Base-by-base conservation (phyloP, 2,888 invertebrate genomes). In the Adelphocoris suturalis region DNA sequence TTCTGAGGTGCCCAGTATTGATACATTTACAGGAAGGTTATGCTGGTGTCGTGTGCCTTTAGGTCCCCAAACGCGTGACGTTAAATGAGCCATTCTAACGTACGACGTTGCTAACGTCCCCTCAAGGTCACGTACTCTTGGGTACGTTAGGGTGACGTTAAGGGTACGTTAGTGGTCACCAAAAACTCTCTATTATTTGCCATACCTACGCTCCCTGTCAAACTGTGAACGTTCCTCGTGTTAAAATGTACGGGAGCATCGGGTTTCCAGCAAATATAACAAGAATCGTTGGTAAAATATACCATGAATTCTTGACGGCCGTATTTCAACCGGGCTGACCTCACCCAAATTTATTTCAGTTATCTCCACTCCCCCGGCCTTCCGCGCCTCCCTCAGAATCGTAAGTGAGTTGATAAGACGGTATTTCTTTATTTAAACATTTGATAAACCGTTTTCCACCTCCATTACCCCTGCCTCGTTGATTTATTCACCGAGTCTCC, bases 341-440 rank as follows among this genome's bases (percentile, higher is more conserved):
- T 68, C 68, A 12, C 68, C 68, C 68, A 68, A 68, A 68, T 68
- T 68, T 68, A 68, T 68, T 68, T 68, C 68, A 68, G 68, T 68
- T 68, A 68, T 68, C 68, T 68, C n/a, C 68, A 23, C 19, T 7
- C 57, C 57, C n/a, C 57, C n/a, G 7, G 16, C 68, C 1, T 11
- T 23, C 9, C 68, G 52, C 11, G 11, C 19, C 19, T 19, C 23
- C 23, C 68, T 3, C 9, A 23, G 68, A 68, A 68, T 68, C 23
- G 68, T 68, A 68, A 68, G 68, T 68, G 68, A 68, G 23, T 68
- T 68, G 68, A 68, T 68, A 68, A 68, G 68, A 68, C 68, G 68
- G 68, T 68, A 68, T 68, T 68, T 68, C 68, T 68, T 68, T 68
- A 68, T 68, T 68, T 68, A 68, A 68, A 68, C 68, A 68, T 68